Percentiles rank a stretch among this genome's conserved stretches.
These are phyloP conservation scores for Ligdia adustata DNA, from an alignment of 2,888 invertebrate genomes.

Conservation along the genomic window DNA sequence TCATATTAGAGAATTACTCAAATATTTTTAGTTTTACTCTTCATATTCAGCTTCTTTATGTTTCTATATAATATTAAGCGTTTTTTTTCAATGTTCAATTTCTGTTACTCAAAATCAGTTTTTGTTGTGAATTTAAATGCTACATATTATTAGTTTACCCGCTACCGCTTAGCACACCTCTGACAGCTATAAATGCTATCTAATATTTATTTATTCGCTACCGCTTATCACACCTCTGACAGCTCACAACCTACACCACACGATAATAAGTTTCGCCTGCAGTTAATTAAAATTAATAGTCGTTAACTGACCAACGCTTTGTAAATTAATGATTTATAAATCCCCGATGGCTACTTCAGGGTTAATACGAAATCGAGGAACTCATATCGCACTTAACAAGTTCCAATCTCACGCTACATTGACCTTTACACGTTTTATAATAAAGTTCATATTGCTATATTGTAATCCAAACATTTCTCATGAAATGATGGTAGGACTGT, in stretches of 20 bases:
- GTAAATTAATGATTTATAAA: slow-evolving; percentile 74
- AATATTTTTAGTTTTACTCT: too few species aligned
- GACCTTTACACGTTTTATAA: slow-evolving; percentile 7
- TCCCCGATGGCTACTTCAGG: slow-evolving; percentile 59
- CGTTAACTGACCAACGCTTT: slow-evolving; percentile 62
- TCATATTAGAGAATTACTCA: too few species aligned
- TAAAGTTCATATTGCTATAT: slow-evolving; percentile 14
- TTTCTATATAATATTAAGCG: too few species aligned
- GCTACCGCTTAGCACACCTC: slow-evolving; percentile 9
- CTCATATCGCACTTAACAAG: slow-evolving; percentile 16
- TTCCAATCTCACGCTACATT: slow-evolving; percentile 19
- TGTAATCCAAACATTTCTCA: too few species aligned
- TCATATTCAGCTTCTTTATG: too few species aligned
- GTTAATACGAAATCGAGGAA: slow-evolving; percentile 31
- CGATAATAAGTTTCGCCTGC: slow-evolving; percentile 53
- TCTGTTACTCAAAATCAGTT: too few species aligned
- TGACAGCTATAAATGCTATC: too few species aligned
- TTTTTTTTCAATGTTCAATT: too few species aligned
- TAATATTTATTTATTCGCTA: too few species aligned
- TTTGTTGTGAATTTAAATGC: too few species aligned
- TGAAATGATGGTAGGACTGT: slow-evolving; percentile 2
- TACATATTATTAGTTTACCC: too few species aligned
- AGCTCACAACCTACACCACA: slow-evolving; percentile 12
- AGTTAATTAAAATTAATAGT: slow-evolving; percentile 80
- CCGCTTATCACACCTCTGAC: slow-evolving; percentile 8